phyloP scores from a whole-genome alignment of 2,888 invertebrate species.

The Reticulitermes lucifugus region DNA sequence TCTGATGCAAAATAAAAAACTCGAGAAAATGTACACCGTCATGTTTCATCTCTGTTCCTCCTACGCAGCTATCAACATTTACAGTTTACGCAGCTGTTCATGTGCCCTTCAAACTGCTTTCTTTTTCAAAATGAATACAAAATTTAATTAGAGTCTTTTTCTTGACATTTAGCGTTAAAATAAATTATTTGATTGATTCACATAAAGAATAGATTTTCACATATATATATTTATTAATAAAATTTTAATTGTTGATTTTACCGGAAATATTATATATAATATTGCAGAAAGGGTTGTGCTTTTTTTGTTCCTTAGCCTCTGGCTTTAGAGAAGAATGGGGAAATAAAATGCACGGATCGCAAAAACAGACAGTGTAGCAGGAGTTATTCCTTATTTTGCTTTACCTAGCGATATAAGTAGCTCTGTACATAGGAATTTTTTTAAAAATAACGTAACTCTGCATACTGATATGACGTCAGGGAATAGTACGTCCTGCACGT shows the following conservation, averaged over 20 bases:
- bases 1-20: too few relatives aligned
- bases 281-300: too few relatives aligned
- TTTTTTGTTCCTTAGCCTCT: neutral
- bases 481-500: too few relatives aligned
- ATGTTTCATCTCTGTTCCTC: too few relatives aligned
- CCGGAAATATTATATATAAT: neutral
- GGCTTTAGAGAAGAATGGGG: neutral
- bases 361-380: neutral
- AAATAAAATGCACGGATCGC: neutral
- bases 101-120: too few relatives aligned
- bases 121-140: too few relatives aligned
- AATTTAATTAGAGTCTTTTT: too few relatives aligned
- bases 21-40: too few relatives aligned
- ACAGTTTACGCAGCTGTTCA: too few relatives aligned
- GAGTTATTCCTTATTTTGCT: neutral
- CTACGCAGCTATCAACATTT: too few relatives aligned
- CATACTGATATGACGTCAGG: too few relatives aligned
- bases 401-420: neutral
- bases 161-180: too few relatives aligned
- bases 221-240: neutral
- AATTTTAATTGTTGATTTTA: neutral
- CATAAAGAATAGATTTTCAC: neutral
- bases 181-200: neutral
- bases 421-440: neutral
- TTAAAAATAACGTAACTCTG: neutral